phyloP scores from a whole-genome alignment of 1,140 invertebrate genomes.

The Epicauta chinensis region DNA sequence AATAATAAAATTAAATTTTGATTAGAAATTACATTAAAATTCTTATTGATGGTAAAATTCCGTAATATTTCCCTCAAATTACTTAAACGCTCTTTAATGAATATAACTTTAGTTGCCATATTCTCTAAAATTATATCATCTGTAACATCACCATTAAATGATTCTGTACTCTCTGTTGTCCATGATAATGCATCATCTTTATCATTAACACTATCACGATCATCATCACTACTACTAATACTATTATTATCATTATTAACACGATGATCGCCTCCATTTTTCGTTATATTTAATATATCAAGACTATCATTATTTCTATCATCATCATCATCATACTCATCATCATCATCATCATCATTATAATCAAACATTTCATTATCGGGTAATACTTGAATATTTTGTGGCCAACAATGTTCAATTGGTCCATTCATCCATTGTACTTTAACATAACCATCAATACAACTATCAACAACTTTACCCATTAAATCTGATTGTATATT shows the following conservation, averaged over 20 bases:
- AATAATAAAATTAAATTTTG: background rate
- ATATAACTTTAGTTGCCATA: conserved; percentile 38
- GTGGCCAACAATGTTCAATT: conserved; percentile 84
- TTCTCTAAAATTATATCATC: conserved; percentile 37
- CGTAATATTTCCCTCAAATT: conserved; percentile 37
- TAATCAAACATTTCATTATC: conserved; percentile 50
- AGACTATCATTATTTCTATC: background rate
- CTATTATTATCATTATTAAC: conserved; percentile 60
- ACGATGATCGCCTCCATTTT: background rate
- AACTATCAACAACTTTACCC: conserved; percentile 85
- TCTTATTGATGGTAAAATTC: conserved; percentile 31
- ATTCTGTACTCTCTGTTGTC: conserved; percentile 73
- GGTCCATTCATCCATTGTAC: conserved; percentile 86
- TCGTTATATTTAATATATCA: too few relatives aligned
- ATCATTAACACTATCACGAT: background rate
- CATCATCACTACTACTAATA: conserved; percentile 48
- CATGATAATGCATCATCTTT: conserved; percentile 50
- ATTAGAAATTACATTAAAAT: conserved; percentile 30
- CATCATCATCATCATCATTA: conserved; percentile 52
- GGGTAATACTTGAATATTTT: conserved; percentile 44
- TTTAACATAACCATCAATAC: conserved; percentile 63
- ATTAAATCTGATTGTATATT: conserved; percentile 66
- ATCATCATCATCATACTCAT: conserved; percentile 43
- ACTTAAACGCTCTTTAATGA: conserved; percentile 35
- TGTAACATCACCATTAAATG: conserved; percentile 36